A percentile compares a stretch with the other conserved stretches of the same genome.
Conservation (phyloP, 1,140 invertebrate species). For the Ladona fulva region DNA sequence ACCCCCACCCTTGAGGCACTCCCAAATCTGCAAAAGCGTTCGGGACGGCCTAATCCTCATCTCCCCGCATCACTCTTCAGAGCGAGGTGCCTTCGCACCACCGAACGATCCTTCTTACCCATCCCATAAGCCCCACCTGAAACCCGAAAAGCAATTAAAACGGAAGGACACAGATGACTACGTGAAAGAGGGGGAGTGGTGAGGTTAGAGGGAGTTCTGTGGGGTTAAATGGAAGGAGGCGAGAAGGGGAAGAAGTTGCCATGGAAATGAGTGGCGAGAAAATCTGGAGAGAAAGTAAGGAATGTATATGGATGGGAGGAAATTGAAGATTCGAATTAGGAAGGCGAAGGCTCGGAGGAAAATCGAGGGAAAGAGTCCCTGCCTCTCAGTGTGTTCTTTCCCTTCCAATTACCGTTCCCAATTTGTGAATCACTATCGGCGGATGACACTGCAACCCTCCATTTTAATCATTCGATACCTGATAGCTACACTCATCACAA, state of each 20-base stretch:
- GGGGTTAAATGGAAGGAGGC: neutral
- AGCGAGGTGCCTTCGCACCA: neutral
- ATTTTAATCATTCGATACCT: too few relatives aligned
- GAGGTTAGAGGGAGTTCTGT: neutral
- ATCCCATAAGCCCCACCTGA: neutral
- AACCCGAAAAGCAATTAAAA: neutral
- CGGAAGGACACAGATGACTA: conserved; percentile 4
- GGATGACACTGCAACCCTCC: too few relatives aligned
- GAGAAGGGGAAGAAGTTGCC: neutral
- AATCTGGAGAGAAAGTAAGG: neutral
- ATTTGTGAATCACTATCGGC: too few relatives aligned
- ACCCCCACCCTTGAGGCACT: too few relatives aligned
- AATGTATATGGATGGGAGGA: too few relatives aligned
- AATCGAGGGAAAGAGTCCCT: too few relatives aligned
- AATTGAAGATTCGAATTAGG: too few relatives aligned
- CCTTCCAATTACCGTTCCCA: too few relatives aligned
- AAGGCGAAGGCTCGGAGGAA: too few relatives aligned
- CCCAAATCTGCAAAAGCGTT: neutral
- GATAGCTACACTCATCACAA: too few relatives aligned
- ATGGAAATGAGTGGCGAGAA: neutral
- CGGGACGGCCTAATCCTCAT: neutral
- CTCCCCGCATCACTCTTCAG: neutral
- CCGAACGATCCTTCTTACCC: too few relatives aligned
- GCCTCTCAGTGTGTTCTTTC: too few relatives aligned
- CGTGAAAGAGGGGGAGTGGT: neutral